Percentiles rank a stretch among this genome's conserved stretches.
phyloP scores from a whole-genome alignment of 2,888 invertebrate genomes.

The Brachynemurus nebulosus region DNA sequence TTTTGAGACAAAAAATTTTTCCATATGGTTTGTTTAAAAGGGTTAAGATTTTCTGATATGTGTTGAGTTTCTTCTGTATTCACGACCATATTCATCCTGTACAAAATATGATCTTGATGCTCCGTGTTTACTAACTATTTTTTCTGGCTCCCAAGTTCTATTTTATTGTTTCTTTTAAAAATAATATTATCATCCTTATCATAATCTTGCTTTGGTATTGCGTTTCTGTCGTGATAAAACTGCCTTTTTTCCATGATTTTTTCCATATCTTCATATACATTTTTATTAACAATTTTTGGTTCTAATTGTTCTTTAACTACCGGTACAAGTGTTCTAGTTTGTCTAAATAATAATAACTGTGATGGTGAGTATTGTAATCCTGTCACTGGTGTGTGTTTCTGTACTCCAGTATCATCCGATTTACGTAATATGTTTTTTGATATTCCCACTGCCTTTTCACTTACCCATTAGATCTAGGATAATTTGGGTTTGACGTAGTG shows the following conservation, averaged over 20 bases:
- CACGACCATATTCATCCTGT: background rate
- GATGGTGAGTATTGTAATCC: background rate
- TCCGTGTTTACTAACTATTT: background rate
- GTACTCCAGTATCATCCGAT: background rate
- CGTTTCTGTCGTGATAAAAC: background rate
- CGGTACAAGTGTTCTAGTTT: too few relatives aligned
- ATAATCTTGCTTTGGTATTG: background rate
- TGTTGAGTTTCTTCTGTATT: too few relatives aligned
- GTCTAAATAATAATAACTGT: background rate
- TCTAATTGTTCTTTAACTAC: too few relatives aligned
- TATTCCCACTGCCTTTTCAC: background rate
- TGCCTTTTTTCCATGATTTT: background rate
- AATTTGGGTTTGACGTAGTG: background rate
- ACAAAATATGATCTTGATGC: background rate
- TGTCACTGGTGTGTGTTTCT: background rate
- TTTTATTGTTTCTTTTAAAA: background rate
- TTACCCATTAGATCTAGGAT: background rate
- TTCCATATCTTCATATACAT: background rate
- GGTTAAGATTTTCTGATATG: too few relatives aligned
- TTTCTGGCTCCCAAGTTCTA: background rate
- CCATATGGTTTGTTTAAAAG: too few relatives aligned
- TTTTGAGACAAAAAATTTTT: too few relatives aligned
- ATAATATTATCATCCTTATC: background rate
- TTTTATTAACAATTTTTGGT: too few relatives aligned
- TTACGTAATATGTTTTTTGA: slow-evolving; percentile 1